phyloP scores from a whole-genome alignment of 2,797 vertebrate genomes.

The Sternotherus odoratus region DNA sequence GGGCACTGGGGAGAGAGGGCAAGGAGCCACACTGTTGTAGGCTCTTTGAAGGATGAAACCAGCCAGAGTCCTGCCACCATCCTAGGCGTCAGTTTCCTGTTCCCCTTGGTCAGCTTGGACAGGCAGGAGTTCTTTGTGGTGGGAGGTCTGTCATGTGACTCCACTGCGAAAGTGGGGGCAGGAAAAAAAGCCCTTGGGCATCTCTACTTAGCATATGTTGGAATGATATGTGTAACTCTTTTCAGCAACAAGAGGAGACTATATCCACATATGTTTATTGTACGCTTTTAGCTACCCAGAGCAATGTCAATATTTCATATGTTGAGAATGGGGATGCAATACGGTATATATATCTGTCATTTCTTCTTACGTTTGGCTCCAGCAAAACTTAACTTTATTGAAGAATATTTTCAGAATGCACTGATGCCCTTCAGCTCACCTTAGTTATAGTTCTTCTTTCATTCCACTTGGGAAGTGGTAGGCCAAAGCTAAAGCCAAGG shows the following conservation, averaged over 20 bases:
- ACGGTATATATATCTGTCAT: background rate
- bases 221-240: background rate
- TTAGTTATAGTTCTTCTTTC: constrained; percentile 40
- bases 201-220: no score
- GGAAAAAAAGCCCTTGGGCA: no score
- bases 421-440: constrained; percentile 58
- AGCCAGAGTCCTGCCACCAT: background rate
- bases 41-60: background rate
- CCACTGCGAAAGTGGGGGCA: no score
- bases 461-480: background rate
- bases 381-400: constrained; percentile 4
- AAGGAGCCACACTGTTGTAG: background rate
- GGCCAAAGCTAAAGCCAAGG: constrained; percentile 52
- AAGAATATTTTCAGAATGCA: constrained; percentile 28
- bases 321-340: constrained; percentile 21
- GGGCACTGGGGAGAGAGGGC: background rate
- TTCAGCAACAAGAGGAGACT: background rate
- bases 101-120: no score
- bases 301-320: background rate
- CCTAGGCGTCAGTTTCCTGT: no score
- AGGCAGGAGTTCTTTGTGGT: no score
- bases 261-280: constrained; percentile 8
- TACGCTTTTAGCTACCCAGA: constrained; percentile 13
- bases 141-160: no score
- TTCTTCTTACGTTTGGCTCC: constrained; percentile 8